Conservation (phyloP, 1,140 invertebrate species). For the Palaemon carinicauda region DNA sequence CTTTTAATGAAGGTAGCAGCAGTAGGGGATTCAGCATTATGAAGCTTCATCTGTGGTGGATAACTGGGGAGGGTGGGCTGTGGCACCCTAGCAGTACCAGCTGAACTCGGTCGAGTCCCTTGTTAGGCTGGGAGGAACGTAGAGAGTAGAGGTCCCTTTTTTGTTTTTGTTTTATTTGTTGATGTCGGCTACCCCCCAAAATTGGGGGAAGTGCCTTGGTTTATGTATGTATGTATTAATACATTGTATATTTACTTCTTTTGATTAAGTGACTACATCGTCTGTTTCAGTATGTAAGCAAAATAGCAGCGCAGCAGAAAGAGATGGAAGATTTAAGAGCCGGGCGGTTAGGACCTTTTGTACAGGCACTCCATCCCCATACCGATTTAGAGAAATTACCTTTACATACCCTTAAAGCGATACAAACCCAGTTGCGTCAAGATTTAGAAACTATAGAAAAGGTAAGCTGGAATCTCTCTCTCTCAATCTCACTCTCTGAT, state of each 20-base stretch:
- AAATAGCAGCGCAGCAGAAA: slow-evolving; percentile 39
- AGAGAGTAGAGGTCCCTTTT: no score
- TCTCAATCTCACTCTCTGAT: neutral
- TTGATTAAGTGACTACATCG: neutral
- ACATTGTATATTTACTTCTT: neutral
- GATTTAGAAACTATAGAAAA: slow-evolving; percentile 52
- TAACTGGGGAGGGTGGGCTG: no score
- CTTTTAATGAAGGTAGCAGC: no score
- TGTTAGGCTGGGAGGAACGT: no score
- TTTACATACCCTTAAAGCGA: slow-evolving; percentile 49
- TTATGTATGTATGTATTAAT: no score
- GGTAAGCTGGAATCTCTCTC: slow-evolving; percentile 14
- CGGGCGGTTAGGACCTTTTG: slow-evolving; percentile 40
- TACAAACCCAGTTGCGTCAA: slow-evolving; percentile 48
- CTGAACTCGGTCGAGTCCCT: no score
- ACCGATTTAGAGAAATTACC: slow-evolving; percentile 39
- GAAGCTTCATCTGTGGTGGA: no score
- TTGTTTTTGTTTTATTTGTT: no score
- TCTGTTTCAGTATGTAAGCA: slow-evolving; percentile 29
- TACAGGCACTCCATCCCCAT: slow-evolving; percentile 42
- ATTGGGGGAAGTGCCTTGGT: no score
- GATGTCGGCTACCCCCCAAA: no score
- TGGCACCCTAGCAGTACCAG: no score
- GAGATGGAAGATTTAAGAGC: slow-evolving; percentile 32
- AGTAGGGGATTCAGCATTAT: no score